A percentile compares a stretch with the other conserved stretches of the same genome.
These are phyloP conservation scores for Acanthosepion pharaonis DNA, from an alignment of 2,888 invertebrate genomes.

Conservation along the genomic window DNA sequence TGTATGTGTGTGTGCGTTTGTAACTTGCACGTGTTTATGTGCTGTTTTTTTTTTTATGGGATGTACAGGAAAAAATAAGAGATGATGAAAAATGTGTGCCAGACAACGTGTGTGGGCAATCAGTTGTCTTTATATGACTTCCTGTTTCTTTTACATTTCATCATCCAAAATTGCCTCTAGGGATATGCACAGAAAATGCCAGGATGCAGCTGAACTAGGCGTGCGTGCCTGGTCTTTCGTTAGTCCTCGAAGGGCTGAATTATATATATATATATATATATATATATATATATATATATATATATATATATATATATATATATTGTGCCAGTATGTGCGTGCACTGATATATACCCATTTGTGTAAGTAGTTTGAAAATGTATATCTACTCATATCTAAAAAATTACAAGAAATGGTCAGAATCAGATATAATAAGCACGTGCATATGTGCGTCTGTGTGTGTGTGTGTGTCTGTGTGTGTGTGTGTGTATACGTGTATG, in stretches of 20 bases:
- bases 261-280: background rate
- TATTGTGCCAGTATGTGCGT: no score
- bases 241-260: no score
- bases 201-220: background rate
- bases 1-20: background rate
- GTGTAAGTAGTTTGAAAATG: no score
- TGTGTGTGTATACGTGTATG: background rate
- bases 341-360: no score
- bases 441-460: background rate
- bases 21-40: background rate
- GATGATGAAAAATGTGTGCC: background rate
- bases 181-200: background rate
- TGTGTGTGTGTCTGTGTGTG: background rate
- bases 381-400: no score
- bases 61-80: background rate
- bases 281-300: background rate
- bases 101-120: conserved; percentile 11
- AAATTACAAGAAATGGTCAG: no score
- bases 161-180: background rate
- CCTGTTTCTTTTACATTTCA: background rate
- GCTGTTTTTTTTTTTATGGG: background rate
- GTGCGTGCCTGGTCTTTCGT: background rate
- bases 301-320: background rate
- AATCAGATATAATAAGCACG: no score
- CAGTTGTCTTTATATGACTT: background rate